Conservation (phyloP, 2,113 vertebrate genomes). For the Cyprinus carpio region DNA sequence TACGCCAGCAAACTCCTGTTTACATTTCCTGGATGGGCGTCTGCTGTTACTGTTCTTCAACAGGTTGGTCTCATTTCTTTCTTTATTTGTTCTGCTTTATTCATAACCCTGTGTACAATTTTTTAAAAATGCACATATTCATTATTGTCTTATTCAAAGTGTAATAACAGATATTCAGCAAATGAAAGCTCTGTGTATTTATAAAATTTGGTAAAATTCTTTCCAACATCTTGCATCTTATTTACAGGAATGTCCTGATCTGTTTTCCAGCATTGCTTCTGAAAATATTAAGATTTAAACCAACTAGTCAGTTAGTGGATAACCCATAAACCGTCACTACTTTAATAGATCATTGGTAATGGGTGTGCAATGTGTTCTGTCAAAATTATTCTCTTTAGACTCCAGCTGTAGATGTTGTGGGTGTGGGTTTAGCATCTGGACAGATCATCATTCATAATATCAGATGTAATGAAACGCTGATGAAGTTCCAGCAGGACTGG, state of each 20-base stretch:
- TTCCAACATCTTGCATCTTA: background rate
- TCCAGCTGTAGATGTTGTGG: constrained; percentile 91
- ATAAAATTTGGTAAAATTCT: background rate
- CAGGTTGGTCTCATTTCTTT: constrained; percentile 74
- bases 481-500: constrained; percentile 97
- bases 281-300: background rate
- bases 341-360: background rate
- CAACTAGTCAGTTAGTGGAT: background rate
- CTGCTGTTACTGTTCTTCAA: constrained; percentile 82
- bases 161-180: background rate
- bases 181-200: background rate
- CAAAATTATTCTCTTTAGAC: constrained; percentile 72
- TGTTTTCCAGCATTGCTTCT: background rate
- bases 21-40: constrained; percentile 87
- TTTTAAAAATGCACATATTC: background rate
- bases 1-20: constrained; percentile 85
- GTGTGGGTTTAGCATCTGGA: constrained; percentile 85
- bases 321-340: background rate
- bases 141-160: background rate
- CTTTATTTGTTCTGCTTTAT: background rate
- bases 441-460: constrained; percentile 92
- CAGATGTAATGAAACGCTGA: constrained; percentile 88
- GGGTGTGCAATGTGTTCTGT: background rate
- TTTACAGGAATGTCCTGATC: background rate
- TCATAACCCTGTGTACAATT: background rate